Evolutionary conservation across 2,888 invertebrate species (phyloP).

Genomic region (Drosophila nr. perissopoda): DNA sequence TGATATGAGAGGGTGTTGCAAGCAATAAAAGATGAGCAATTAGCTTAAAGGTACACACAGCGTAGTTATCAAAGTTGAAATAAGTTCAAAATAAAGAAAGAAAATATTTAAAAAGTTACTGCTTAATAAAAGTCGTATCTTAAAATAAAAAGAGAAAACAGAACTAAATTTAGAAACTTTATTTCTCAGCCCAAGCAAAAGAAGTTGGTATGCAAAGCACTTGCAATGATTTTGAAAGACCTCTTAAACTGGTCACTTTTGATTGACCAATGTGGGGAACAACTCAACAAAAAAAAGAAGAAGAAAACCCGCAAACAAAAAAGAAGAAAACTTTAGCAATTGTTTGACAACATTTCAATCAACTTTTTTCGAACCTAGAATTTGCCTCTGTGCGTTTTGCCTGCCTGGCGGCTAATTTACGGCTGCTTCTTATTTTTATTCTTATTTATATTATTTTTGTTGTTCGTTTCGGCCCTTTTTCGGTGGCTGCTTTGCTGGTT

Average conservation of each 20-base stretch:
- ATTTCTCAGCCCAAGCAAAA: background rate
- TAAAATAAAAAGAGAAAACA: background rate
- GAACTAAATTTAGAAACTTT: background rate
- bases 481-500: background rate
- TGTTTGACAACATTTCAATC: conserved; percentile 46
- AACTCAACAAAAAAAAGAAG: background rate
- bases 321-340: conserved; percentile 31
- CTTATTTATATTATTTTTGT: conserved; percentile 6
- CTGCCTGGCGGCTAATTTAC: conserved; percentile 28
- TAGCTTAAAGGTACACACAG: conserved; percentile 17
- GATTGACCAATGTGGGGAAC: conserved; percentile 39
- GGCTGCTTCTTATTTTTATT: background rate
- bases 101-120: background rate
- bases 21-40: conserved; percentile 23
- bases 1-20: background rate
- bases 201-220: background rate
- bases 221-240: background rate
- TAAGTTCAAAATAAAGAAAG: background rate
- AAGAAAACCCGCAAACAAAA: background rate
- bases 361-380: conserved; percentile 10
- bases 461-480: conserved; percentile 2
- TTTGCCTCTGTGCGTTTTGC: conserved; percentile 24
- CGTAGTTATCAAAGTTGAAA: conserved; percentile 2
- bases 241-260: conserved; percentile 33
- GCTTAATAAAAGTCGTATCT: background rate